Evolutionary conservation across 2,113 vertebrate species (phyloP), one percentile per base, ranked within the genome.

Genomic region (Leptobrachium leishanense): DNA sequence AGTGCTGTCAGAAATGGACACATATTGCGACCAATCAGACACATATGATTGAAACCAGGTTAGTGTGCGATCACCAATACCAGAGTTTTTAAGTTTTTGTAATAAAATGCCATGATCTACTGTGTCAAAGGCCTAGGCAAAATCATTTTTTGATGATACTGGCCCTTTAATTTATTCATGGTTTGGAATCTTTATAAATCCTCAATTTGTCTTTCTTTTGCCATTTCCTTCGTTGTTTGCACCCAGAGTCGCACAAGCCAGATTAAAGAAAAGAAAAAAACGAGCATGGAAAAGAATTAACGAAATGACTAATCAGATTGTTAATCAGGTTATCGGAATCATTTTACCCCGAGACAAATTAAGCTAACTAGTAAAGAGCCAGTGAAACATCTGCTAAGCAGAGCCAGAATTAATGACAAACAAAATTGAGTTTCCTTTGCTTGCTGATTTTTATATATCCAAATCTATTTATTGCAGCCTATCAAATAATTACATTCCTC

Each of bases 331-430:
- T 75, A 50, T 75, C 63, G 59, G 66, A 66, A 65, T 66, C 43
- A 66, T 77, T 85, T 80, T 65, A 84, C 41, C 82, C 64, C 82
- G 20, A 87, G 42, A 84, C 69, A 86, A 89, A 86, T 87, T 82
- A 86, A 43, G 68, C 85, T 84, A 65, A 68, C 70, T 88, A 74
- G 71, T 63, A 11, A 12, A 59, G 54, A 75, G 55, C 65, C 64
- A 68, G 82, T 77, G 86, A 87, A 78, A 82, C 8, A 84, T 81
- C 77, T 44, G 8, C 72, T 86, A 88, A 85, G 86, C 31, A 54
- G 84, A 86, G 74, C 82, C 43, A 79, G 87, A 87, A 85, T 82
- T 86, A 85, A 87, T 72, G 74, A 80, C 79, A 86, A 84, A 83
- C 79, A 86, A 84, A 83, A 83, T 53, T 82, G 80, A 80, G 57